These are phyloP conservation scores for Helicolenus hilgendorfi DNA, from an alignment of 2,797 vertebrate genomes.

Conservation along the genomic window DNA sequence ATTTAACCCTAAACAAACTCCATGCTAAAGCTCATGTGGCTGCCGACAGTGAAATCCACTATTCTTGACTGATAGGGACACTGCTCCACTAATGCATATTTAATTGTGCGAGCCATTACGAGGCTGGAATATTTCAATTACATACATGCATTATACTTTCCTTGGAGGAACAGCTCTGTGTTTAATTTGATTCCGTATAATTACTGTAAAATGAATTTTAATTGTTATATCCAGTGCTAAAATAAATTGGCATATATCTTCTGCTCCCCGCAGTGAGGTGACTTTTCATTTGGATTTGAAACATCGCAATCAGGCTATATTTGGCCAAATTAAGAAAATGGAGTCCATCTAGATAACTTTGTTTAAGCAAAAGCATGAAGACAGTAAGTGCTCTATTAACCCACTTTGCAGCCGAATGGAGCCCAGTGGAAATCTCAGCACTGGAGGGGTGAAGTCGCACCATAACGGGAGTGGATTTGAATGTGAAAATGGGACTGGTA, in stretches of 20 bases:
- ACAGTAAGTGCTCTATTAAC: constrained; percentile 63
- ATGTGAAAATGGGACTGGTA: constrained; percentile 19
- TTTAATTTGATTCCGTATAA: constrained; percentile 85
- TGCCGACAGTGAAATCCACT: constrained; percentile 46
- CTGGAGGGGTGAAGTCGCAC: constrained; percentile 1
- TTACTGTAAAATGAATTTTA: constrained; percentile 86
- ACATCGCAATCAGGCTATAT: constrained; percentile 40
- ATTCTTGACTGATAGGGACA: constrained; percentile 77
- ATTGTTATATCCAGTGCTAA: constrained; percentile 78
- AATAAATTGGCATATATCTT: constrained; percentile 69
- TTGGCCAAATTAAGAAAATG: constrained; percentile 62
- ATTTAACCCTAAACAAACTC: constrained; percentile 25
- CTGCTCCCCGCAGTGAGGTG: constrained; percentile 41
- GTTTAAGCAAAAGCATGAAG: constrained; percentile 53
- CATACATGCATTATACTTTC: constrained; percentile 77
- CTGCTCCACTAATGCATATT: constrained; percentile 82
- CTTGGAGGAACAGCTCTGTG: constrained; percentile 74
- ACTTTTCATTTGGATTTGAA: constrained; percentile 57
- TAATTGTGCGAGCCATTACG: constrained; percentile 87
- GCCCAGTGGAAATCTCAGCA: constrained; percentile 35
- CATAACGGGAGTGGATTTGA: constrained; percentile 28
- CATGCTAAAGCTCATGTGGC: constrained; percentile 3
- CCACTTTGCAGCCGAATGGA: constrained; percentile 38
- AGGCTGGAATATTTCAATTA: constrained; percentile 87
- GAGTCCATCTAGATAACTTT: constrained; percentile 59